These are phyloP conservation scores for Coregonus clupeaformis DNA, from an alignment of 2,113 vertebrate species.

Conservation along the genomic window DNA sequence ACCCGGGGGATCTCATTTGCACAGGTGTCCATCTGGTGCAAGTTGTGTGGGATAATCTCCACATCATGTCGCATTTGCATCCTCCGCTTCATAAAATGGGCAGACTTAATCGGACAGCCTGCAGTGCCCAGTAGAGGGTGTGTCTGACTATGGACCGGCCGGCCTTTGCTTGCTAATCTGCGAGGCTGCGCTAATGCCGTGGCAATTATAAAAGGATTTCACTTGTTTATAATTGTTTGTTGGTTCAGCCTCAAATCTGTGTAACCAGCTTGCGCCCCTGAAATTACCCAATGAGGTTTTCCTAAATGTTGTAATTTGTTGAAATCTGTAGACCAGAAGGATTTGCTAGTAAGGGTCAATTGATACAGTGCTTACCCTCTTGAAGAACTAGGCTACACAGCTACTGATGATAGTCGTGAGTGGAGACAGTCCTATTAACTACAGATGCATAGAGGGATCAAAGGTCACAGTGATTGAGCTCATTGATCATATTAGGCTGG, in stretches of 20 bases:
- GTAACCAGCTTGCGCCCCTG: slow-evolving; percentile 65
- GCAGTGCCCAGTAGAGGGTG: slow-evolving; percentile 9
- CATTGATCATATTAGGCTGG: slow-evolving; percentile 47
- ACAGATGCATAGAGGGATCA: slow-evolving; percentile 34
- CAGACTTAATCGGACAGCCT: slow-evolving; percentile 20
- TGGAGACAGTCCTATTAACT: slow-evolving; percentile 52
- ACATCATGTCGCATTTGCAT: slow-evolving; percentile 73
- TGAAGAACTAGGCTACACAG: not conserved
- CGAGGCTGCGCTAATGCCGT: slow-evolving; percentile 55
- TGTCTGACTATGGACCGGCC: slow-evolving; percentile 54
- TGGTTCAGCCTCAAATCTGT: slow-evolving; percentile 67
- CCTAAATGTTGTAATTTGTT: slow-evolving; percentile 62
- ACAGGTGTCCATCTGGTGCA: slow-evolving; percentile 74
- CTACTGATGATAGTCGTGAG: slow-evolving; percentile 36
- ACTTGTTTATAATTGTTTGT: slow-evolving; percentile 72
- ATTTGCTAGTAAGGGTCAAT: slow-evolving; percentile 22
- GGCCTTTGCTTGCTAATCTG: slow-evolving; percentile 58
- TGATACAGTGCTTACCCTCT: not conserved
- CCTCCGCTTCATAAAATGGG: slow-evolving; percentile 29
- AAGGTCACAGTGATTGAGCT: slow-evolving; percentile 43
- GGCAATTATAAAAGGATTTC: slow-evolving; percentile 71
- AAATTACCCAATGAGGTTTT: slow-evolving; percentile 66
- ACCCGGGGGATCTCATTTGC: slow-evolving; percentile 71
- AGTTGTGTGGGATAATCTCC: slow-evolving; percentile 71
- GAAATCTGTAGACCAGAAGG: slow-evolving; percentile 53